Evolutionary conservation across 2,797 vertebrate genomes (phyloP).

Genomic region (Argya squamiceps): DNA sequence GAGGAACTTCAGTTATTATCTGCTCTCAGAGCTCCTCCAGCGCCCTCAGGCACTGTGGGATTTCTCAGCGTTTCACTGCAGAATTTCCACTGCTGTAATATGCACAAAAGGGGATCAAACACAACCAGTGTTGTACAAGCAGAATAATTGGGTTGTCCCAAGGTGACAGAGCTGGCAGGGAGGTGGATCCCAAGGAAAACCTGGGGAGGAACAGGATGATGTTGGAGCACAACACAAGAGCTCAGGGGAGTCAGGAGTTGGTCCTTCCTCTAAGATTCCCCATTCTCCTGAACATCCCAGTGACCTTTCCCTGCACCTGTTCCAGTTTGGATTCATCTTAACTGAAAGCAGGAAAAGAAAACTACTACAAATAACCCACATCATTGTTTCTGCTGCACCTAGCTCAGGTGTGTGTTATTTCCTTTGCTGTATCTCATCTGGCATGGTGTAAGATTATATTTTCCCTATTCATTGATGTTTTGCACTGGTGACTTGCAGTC

Average conservation of each 20-base stretch:
- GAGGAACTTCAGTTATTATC: constrained; percentile 31
- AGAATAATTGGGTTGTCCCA: not conserved
- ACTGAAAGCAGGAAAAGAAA: not conserved
- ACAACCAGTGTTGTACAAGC: not conserved
- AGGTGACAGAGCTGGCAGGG: not conserved
- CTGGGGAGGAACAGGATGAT: not conserved
- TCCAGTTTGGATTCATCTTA: not conserved
- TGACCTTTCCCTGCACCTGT: not conserved
- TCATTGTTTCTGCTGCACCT: not conserved
- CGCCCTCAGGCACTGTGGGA: constrained; percentile 6
- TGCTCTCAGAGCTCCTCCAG: not conserved
- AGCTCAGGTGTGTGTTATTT: not conserved
- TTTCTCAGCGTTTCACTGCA: not conserved
- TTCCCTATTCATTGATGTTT: not conserved
- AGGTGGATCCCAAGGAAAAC: not conserved
- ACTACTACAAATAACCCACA: not conserved
- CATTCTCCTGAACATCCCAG: not conserved
- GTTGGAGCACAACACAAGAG: not conserved
- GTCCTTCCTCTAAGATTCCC: not conserved
- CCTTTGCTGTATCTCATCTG: not conserved
- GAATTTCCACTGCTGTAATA: not conserved
- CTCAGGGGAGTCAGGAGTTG: not conserved
- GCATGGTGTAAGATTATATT: not conserved
- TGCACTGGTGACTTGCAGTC: not conserved
- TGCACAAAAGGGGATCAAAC: not conserved